Percentiles rank a stretch among this genome's conserved stretches.
Conservation (phyloP, 2,797 vertebrate genomes). For the Spinus pinus region DNA sequence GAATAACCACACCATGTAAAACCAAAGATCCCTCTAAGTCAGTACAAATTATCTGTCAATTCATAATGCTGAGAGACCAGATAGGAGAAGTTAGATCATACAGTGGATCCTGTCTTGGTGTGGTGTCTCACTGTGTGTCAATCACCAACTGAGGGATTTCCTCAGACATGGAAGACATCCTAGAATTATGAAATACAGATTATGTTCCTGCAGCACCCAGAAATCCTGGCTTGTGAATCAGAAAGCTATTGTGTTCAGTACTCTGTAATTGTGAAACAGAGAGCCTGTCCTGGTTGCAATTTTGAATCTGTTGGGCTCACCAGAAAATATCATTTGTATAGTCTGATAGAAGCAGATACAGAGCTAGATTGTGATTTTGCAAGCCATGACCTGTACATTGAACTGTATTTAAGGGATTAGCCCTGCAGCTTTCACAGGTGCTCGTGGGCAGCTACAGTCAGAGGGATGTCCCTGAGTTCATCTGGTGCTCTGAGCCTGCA, state of each 20-base stretch:
- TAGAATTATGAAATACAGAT: neutral
- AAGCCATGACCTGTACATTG: neutral
- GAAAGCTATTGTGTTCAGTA: neutral
- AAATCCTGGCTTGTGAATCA: neutral
- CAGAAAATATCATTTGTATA: neutral
- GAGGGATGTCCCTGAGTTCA: neutral
- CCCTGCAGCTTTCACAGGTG: neutral
- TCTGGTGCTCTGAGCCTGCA: neutral
- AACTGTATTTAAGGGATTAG: neutral
- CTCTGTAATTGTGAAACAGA: neutral
- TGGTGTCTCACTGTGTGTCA: neutral
- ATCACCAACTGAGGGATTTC: neutral
- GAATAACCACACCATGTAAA: neutral
- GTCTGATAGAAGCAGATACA: neutral
- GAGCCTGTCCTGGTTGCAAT: neutral
- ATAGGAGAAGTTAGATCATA: neutral
- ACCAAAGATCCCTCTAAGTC: neutral
- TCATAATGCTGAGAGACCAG: neutral
- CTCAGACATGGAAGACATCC: neutral
- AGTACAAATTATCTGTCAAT: neutral
- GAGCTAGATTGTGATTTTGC: neutral
- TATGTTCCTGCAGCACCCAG: neutral
- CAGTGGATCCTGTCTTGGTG: neutral
- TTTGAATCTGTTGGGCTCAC: neutral
- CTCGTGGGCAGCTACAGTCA: neutral